Percentiles rank a stretch among this genome's conserved stretches.
These are phyloP conservation scores for Corbicula japonica DNA, from an alignment of 2,888 invertebrate genomes.

Conservation along the genomic window DNA sequence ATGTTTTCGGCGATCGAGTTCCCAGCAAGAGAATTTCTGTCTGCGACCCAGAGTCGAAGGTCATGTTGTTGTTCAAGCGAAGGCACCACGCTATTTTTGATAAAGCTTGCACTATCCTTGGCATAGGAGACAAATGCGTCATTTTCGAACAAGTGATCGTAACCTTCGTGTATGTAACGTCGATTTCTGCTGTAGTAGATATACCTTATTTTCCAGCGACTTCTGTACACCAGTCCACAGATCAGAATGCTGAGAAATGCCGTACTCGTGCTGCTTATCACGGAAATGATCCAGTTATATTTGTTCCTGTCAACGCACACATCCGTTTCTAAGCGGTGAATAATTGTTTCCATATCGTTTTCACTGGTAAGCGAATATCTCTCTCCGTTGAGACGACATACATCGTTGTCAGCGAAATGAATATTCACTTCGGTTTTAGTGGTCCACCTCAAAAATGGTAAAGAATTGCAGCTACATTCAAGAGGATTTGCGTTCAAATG, in stretches of 20 bases:
- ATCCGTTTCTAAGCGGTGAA: not conserved
- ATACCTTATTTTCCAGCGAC: slow-evolving; percentile 62
- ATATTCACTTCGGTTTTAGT: slow-evolving; percentile 4
- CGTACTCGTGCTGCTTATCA: not conserved
- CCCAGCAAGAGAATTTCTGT: slow-evolving; percentile 58
- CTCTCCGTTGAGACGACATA: slow-evolving; percentile 18
- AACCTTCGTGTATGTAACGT: slow-evolving; percentile 43
- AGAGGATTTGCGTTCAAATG: slow-evolving; percentile 50
- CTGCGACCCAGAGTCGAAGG: slow-evolving; percentile 52
- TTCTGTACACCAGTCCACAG: slow-evolving; percentile 33
- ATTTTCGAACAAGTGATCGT: slow-evolving; percentile 57
- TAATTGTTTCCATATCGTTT: not conserved
- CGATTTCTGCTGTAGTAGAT: slow-evolving; percentile 49
- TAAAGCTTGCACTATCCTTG: slow-evolving; percentile 41
- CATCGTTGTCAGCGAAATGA: not conserved
- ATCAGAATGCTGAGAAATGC: slow-evolving; percentile 11
- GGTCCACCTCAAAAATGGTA: slow-evolving; percentile 58
- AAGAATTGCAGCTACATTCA: slow-evolving; percentile 45
- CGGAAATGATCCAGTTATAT: slow-evolving; percentile 13
- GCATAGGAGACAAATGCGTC: slow-evolving; percentile 65
- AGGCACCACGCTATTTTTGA: slow-evolving; percentile 53
- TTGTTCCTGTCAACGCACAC: slow-evolving; percentile 16
- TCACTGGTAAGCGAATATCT: not conserved
- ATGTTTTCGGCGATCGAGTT: slow-evolving; percentile 58
- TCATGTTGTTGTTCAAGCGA: slow-evolving; percentile 42